Conservation (phyloP, 2,888 invertebrate genomes). For the Chrysolina oricalcia region DNA sequence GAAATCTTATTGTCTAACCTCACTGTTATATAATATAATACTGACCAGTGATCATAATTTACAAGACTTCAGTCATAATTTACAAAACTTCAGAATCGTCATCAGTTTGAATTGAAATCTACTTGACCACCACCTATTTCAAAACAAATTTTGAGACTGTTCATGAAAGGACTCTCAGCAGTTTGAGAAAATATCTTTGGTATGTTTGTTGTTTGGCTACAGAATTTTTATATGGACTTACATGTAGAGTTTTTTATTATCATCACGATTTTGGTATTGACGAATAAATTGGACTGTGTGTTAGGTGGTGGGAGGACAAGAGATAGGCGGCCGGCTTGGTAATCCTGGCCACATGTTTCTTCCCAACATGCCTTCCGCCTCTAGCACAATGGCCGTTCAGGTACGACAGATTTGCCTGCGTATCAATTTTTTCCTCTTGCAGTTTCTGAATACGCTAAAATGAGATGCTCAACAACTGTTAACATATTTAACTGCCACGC, state of each 20-base stretch:
- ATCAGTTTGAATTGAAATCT: too few species aligned
- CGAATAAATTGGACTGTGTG: slow-evolving; percentile 64
- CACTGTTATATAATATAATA: too few species aligned
- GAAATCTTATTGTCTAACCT: too few species aligned
- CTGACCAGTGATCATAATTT: too few species aligned
- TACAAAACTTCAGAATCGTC: too few species aligned
- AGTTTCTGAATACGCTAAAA: slow-evolving; percentile 8
- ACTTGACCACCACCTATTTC: too few species aligned
- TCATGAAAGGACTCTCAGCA: too few species aligned
- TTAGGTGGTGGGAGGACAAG: slow-evolving; percentile 73
- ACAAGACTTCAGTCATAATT: too few species aligned
- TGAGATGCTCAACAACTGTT: slow-evolving; percentile 26
- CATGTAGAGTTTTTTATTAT: not conserved
- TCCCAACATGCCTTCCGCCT: slow-evolving; percentile 74
- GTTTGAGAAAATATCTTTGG: too few species aligned
- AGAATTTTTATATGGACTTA: slow-evolving; percentile 12
- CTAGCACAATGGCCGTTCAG: slow-evolving; percentile 71
- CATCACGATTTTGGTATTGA: slow-evolving; percentile 3
- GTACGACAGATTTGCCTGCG: slow-evolving; percentile 63
- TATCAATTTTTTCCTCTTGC: slow-evolving; percentile 38
- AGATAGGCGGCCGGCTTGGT: slow-evolving; percentile 71
- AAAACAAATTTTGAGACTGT: too few species aligned
- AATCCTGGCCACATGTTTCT: slow-evolving; percentile 74
- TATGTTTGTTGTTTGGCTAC: not conserved
- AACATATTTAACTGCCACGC: not conserved